Conservation (phyloP, 2,113 vertebrate species). For the Calcarius ornatus region DNA sequence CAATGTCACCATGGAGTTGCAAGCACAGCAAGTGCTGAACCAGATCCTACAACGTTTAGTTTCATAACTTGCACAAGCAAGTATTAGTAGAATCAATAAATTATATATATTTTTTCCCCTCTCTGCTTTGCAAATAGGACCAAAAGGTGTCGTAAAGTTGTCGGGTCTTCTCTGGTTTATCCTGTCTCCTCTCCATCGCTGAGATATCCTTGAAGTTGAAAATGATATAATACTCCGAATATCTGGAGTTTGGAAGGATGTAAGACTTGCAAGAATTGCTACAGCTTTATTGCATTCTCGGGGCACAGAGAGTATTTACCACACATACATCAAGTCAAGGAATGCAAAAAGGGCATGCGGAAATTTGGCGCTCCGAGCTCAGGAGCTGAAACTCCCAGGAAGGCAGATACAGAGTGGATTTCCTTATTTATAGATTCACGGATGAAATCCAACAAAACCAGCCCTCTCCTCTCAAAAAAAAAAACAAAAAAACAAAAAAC, state of each 20-base stretch:
- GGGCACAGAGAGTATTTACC: slow-evolving; percentile 72
- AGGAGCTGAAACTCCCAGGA: slow-evolving; percentile 69
- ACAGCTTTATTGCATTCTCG: slow-evolving; percentile 72
- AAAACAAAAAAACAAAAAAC: background rate
- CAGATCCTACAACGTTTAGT: background rate
- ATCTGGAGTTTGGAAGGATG: slow-evolving; percentile 70
- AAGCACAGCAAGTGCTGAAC: slow-evolving; percentile 54
- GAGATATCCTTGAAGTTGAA: slow-evolving; percentile 58
- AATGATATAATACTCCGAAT: slow-evolving; percentile 61
- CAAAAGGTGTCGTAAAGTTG: slow-evolving; percentile 37
- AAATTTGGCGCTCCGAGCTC: slow-evolving; percentile 57
- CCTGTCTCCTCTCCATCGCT: background rate
- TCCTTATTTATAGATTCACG: slow-evolving; percentile 77
- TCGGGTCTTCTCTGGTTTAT: background rate
- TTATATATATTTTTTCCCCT: background rate
- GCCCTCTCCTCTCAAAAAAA: background rate
- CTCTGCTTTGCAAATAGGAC: slow-evolving; percentile 37
- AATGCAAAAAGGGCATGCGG: slow-evolving; percentile 66
- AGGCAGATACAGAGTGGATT: slow-evolving; percentile 60
- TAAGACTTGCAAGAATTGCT: slow-evolving; percentile 71
- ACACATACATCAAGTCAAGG: slow-evolving; percentile 68
- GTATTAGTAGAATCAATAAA: background rate
- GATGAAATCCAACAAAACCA: slow-evolving; percentile 66
- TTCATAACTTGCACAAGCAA: slow-evolving; percentile 23
- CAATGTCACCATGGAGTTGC: slow-evolving; percentile 51